These are phyloP conservation scores for Hippopotamus amphibius DNA, from an alignment of 2,113 vertebrate genomes.

Conservation along the genomic window DNA sequence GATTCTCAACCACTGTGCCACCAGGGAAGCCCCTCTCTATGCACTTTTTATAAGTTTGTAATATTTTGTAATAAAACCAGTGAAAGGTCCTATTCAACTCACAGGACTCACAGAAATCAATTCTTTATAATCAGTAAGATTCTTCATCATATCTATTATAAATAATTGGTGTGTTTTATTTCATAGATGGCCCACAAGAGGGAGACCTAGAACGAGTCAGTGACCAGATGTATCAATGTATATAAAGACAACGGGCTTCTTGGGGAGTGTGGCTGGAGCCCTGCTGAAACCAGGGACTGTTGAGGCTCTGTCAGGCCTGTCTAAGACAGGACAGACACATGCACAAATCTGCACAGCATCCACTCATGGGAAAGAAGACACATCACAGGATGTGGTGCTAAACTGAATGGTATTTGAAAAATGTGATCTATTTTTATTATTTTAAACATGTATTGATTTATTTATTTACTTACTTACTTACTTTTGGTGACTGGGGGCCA, in stretches of 20 bases:
- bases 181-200: constrained; percentile 63
- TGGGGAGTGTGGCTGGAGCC: background rate
- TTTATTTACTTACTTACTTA: too few relatives aligned
- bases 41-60: background rate
- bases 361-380: background rate
- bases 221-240: rapidly evolving
- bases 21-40: background rate
- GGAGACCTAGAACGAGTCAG: constrained; percentile 57
- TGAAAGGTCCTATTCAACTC: background rate
- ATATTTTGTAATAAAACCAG: background rate
- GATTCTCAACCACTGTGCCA: too few relatives aligned
- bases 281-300: rapidly evolving
- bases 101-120: background rate
- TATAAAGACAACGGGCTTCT: background rate
- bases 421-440: too few relatives aligned
- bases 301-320: background rate
- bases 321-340: background rate
- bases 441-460: too few relatives aligned
- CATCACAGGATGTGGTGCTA: background rate
- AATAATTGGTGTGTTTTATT: background rate
- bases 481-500: too few relatives aligned
- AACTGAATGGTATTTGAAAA: background rate
- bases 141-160: background rate
- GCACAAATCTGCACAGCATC: background rate
- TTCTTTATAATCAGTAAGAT: background rate